Conservation (phyloP, 2,113 vertebrate species). For the Hipposideros armiger region DNA sequence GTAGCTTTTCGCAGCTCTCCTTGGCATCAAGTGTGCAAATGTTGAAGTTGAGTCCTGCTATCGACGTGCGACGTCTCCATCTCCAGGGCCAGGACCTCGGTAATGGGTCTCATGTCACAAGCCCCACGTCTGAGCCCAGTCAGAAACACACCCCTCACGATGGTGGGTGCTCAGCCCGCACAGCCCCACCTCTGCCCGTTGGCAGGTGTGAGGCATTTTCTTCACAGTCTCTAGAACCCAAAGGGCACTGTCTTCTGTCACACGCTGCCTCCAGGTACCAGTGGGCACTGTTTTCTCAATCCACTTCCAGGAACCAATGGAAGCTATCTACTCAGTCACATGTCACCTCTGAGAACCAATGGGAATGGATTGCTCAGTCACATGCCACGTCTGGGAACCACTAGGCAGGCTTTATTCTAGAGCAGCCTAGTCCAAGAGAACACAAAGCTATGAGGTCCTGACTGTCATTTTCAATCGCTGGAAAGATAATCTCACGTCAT, state of each 20-base stretch:
- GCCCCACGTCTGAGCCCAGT: no score
- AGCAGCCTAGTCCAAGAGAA: not conserved
- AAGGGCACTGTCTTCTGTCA: not conserved
- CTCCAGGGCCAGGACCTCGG: not conserved
- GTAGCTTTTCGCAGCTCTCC: slow-evolving; percentile 70
- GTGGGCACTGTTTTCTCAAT: not conserved
- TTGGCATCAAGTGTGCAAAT: slow-evolving; percentile 80
- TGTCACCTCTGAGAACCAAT: not conserved
- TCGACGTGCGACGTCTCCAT: fast-evolving
- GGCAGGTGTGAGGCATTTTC: fast-evolving
- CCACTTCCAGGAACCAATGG: not conserved
- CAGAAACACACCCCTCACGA: not conserved
- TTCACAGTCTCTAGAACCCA: not conserved
- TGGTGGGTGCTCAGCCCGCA: fast-evolving
- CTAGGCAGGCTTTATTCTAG: not conserved
- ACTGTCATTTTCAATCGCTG: not conserved
- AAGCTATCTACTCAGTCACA: fast-evolving
- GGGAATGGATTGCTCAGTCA: not conserved
- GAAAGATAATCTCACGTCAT: not conserved
- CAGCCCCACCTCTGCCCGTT: not conserved
- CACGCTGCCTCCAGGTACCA: not conserved
- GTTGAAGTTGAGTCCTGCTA: slow-evolving; percentile 20
- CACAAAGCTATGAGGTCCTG: not conserved
- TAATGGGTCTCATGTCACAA: no score
- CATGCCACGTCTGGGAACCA: not conserved